These are phyloP conservation scores for Lophotis ruficrista DNA, from an alignment of 2,113 vertebrate species.

Conservation along the genomic window DNA sequence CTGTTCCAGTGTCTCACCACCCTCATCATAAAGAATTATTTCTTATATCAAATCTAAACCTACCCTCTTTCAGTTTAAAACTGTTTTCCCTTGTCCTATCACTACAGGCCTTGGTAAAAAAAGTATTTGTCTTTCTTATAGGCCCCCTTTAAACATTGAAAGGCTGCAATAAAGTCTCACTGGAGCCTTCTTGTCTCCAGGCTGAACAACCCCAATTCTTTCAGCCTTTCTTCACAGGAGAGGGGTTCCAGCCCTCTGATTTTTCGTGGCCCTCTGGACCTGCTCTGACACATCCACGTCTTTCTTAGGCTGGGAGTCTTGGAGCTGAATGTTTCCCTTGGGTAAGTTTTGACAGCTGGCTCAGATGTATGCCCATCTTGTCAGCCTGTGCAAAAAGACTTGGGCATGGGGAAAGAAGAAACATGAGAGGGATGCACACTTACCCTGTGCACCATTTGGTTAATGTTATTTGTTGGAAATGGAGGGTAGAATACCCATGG, in stretches of 20 bases:
- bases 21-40: background rate
- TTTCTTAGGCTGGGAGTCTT: background rate
- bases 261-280: background rate
- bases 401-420: background rate
- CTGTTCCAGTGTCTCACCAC: background rate
- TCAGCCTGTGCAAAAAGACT: background rate
- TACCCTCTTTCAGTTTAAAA: background rate
- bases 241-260: background rate
- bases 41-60: background rate
- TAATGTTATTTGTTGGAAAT: background rate
- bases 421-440: background rate
- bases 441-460: background rate
- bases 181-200: background rate
- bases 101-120: background rate
- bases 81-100: background rate
- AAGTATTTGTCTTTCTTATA: background rate
- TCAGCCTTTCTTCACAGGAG: background rate
- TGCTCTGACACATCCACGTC: accelerated
- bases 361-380: background rate
- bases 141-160: background rate
- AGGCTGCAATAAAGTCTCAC: background rate
- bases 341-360: background rate
- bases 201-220: background rate
- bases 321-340: background rate
- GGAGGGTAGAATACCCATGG: background rate